Base-by-base conservation (phyloP, 1,140 invertebrate species). In the Laodelphax striatellus region DNA sequence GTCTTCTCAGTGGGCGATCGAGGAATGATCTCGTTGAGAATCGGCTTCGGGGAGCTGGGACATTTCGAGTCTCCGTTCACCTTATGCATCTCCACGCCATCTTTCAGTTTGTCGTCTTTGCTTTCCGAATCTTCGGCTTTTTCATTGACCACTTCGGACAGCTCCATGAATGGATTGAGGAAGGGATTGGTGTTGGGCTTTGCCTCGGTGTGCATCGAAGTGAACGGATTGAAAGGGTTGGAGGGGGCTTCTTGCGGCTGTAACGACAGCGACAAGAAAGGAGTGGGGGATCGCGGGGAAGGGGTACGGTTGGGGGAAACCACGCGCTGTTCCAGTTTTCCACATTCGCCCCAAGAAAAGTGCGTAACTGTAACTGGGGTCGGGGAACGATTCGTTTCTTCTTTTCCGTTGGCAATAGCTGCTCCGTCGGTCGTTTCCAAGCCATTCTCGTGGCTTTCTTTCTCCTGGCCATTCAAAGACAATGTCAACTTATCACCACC, bases 401-500 rank as follows among this genome's bases (percentile, higher is more conserved):
- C 61, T 60, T 62, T 52, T 63, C 52, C 52, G 50, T 63, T 63
- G 64, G 50, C 66, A 63, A 14, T 61, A 42, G 42, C 38, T 50
- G 31, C 53, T 53, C 66, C 64, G 14, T 61, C 52, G 34, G 43
- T 50, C 21, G 53, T 63, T 59, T 52, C 21, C 58, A 58, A 59
- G 57, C 61, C 62, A 31, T 34, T 21, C 38, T 42, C 59, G 14
- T 58, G n/a, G 16, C 16, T 31, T 22, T 58, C 43, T 24, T 58
- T 43, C 22, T 55, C 54, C 17, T 60, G 41, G 13, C 59, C 52
- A 57, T 60, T 68, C 13, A 66, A 79, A 61, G 82, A 78, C 54
- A 87, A 72, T 44, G 85, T 88, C 70, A 87, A 69, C 72, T 87
- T 87, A 72, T 87, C 85, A 65, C 85, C 86, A 65, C 86, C 86